Base-by-base conservation (phyloP, 2,888 invertebrate species). In the Stratiomys singularior region DNA sequence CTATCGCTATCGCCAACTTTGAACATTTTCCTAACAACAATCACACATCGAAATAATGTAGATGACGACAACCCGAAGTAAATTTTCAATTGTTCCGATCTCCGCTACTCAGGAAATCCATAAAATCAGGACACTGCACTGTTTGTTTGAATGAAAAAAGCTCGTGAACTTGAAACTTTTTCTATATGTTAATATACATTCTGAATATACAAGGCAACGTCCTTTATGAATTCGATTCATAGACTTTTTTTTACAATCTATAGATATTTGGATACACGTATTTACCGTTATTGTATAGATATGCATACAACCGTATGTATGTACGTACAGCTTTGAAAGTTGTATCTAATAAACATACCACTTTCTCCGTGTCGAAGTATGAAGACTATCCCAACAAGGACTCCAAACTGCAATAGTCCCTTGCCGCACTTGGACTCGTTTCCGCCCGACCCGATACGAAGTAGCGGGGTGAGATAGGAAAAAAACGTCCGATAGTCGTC, bases 331-430 rank as follows among this genome's bases (percentile, higher is more conserved):
- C 76, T 27, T 46, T 21, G 63, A 76, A 67, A 66, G 76, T 66
- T 77, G 66, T 67, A 67, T 77, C 77, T 77, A 77, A 77, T 77
- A 77, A 77, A 77, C 77, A 71, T 77, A 77, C 77, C 69, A 77
- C 77, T 77, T 77, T 77, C 77, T 77, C 76, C 76, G 56, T 66
- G 58, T 28, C 27, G 60, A 72, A 72, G 30, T 28, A 72, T 56
- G 58, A 77, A 77, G 77, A 77, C 77, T 77, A 77, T 77, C 77
- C 77, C 77, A 77, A 77, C 77, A 77, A 60, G 69, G 60, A 74
- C 60, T 56, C 28, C 27, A 66, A n/a, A 67, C 52, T 67, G 47
- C 58, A 47, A 77, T 52, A 67, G 37, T 56, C 69, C 69, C 58
- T 21, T 64, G 13, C 56, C 66, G 21, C 64, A 66, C 64, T 37